Conservation (phyloP, 2,797 vertebrate species). For the Tympanoctomys barrerae region DNA sequence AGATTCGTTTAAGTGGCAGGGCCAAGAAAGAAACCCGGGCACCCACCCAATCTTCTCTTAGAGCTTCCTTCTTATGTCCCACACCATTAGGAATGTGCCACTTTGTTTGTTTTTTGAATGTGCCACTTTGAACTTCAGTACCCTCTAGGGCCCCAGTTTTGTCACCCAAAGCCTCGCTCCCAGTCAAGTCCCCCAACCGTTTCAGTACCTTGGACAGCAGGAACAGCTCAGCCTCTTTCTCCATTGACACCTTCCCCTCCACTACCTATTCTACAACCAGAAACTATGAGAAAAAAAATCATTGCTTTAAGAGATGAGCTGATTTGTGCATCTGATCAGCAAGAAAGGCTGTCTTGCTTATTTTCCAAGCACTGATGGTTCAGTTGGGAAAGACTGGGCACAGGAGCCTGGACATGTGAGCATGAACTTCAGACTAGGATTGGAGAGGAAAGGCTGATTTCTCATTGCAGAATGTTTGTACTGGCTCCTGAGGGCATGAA, state of each 20-base stretch:
- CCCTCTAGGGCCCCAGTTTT: neutral
- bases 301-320: slow-evolving; percentile 77
- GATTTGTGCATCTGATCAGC: slow-evolving; percentile 81
- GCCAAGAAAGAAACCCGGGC: neutral
- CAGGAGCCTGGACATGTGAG: slow-evolving; percentile 56
- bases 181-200: neutral
- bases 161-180: neutral
- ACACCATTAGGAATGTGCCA: neutral
- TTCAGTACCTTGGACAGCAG: neutral
- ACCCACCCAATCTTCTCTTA: neutral
- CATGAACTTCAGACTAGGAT: slow-evolving; percentile 31
- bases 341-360: slow-evolving; percentile 80
- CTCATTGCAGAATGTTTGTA: neutral
- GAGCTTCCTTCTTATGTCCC: neutral
- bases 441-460: neutral
- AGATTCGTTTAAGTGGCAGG: neutral
- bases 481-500: slow-evolving; percentile 2
- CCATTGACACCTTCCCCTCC: neutral
- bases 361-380: slow-evolving; percentile 76
- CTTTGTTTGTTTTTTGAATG: neutral
- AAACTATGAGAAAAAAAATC: slow-evolving; percentile 77
- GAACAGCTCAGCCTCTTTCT: neutral
- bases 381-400: slow-evolving; percentile 78
- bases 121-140: neutral
- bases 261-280: slow-evolving; percentile 64